A percentile compares a stretch with the other conserved stretches of the same genome.
These are phyloP conservation scores for Agrochola litura DNA, from an alignment of 2,888 invertebrate genomes.

Conservation along the genomic window DNA sequence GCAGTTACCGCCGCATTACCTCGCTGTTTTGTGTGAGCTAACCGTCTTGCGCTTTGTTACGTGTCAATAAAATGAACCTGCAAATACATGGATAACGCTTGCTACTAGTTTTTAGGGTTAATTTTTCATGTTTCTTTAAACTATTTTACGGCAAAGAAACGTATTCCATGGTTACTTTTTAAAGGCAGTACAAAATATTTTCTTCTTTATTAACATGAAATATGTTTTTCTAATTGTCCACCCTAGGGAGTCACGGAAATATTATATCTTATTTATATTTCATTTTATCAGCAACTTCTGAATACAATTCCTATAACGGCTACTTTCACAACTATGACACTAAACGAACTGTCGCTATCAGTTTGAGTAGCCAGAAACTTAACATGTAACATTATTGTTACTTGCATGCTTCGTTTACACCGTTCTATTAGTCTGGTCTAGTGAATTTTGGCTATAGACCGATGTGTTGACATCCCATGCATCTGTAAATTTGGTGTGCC, in stretches of 20 bases:
- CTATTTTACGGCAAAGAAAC: background rate
- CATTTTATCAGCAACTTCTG: background rate
- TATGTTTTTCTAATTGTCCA: background rate
- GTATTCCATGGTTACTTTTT: background rate
- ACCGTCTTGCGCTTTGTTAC: slow-evolving; percentile 53
- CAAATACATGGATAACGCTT: slow-evolving; percentile 15
- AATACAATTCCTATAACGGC: background rate
- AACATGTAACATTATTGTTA: slow-evolving; percentile 9
- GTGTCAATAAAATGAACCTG: slow-evolving; percentile 54
- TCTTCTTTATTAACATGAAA: background rate
- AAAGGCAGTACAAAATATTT: background rate
- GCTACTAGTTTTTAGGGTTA: background rate
- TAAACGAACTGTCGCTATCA: background rate
- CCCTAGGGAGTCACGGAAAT: background rate
- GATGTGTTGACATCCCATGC: slow-evolving; percentile 3
- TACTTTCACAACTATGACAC: background rate
- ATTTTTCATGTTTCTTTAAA: background rate
- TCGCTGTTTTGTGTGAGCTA: slow-evolving; percentile 56
- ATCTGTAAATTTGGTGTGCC: too few relatives aligned
- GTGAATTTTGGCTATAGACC: background rate
- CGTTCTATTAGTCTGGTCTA: background rate
- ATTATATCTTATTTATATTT: background rate
- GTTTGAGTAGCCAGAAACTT: slow-evolving; percentile 4
- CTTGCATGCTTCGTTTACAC: slow-evolving; percentile 12
- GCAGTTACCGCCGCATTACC: slow-evolving; percentile 60